Base-by-base conservation (phyloP, 2,797 vertebrate genomes). In the Cheirogaleus major region DNA sequence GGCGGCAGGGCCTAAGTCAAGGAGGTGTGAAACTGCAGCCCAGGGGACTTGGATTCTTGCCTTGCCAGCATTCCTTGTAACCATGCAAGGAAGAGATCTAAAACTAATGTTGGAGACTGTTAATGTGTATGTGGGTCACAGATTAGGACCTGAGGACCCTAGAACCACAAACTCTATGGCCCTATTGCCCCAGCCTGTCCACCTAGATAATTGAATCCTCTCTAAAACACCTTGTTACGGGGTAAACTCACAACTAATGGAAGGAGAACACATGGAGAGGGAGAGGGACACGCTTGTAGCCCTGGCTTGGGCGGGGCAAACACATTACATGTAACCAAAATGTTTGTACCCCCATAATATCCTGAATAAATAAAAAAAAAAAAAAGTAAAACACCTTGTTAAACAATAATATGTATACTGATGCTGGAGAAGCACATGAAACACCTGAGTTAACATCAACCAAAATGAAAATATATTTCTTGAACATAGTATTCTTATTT, bases 131-230 rank as follows among this genome's bases (percentile, higher is more conserved):
- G 0, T 8, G 55, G 12, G 57, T 61, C 65, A 61, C 22, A 48
- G 73, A 11, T 69, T 38, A 38, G 65, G n/a, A 17, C 30, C 7
- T 18, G 25, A 59, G n/a, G 15, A 5, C 25, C 18, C 0, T 52
- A 5, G 10, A 65, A 12, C 41, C 1, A 1, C 10, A 3, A 61
- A 4, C 30, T 2, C n/a, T 2, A 1, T 4, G 27, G 9, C 8
- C 11, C 30, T 30, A 45, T 50, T 1, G n/a, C 32, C 5, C 45
- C 5, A 48, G 73, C 7, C 6, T 22, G 6, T 84, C 78, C 41
- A 12, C 73, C 2, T 10, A 48, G 63, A 25, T 57, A 75, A 8
- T 11, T n/a, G 59, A 48, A 48, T 30, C 27, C 4, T 61, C 20
- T 76, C 0, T 17, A 84, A 61, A 69, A 69, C 20, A 23, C 67